Evolutionary conservation across 2,113 vertebrate species (phyloP), one percentile per base, ranked within the genome.

Genomic region (Prochilodus magdalenae): DNA sequence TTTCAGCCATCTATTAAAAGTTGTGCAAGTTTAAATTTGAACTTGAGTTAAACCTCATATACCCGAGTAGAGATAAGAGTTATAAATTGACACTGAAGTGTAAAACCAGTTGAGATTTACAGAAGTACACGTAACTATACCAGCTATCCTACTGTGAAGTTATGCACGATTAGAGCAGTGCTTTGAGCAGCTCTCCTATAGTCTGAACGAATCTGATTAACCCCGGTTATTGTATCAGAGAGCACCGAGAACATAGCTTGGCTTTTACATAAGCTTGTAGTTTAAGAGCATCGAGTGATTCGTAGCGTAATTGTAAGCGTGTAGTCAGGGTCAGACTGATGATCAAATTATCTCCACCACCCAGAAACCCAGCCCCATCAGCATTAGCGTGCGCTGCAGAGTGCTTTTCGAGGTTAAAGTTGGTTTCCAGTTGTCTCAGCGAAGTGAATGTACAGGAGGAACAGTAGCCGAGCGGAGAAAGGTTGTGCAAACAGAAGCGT

Each of bases 201-300:
- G 33, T 55, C 26, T 66, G 75, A 33, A 0, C 53, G 13, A 53
- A 66, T 77, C 49, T 66, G 60, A 66, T 77, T 77, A 77, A 66
- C n/a, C 62, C 13, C 44, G 24, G 33, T 36, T 76, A 63, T 24
- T 66, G 27, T 77, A 12, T 47, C 27, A 18, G 53, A 55, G 14
- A 49, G 47, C 47, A 10, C 47, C 13, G 47, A 49, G 14, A 49
- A 49, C 47, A 49, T 49, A 14, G 5, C 1, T 12, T 22, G 75
- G 1, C 22, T 59, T n/a, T 36, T 36, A 36, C 33, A 36, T 20
- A 57, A 57, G 55, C 20, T 18, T 2, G 15, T 51, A 15, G 47
- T 14, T 51, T 14, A 51, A 51, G 15, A 12, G 51, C 30, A 62
- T 36, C n/a, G 40, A 76, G 15, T 62, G 2, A 65, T 67, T 67